phyloP scores from a whole-genome alignment of 2,888 invertebrate species.

The Lepidochrysops patricia region DNA sequence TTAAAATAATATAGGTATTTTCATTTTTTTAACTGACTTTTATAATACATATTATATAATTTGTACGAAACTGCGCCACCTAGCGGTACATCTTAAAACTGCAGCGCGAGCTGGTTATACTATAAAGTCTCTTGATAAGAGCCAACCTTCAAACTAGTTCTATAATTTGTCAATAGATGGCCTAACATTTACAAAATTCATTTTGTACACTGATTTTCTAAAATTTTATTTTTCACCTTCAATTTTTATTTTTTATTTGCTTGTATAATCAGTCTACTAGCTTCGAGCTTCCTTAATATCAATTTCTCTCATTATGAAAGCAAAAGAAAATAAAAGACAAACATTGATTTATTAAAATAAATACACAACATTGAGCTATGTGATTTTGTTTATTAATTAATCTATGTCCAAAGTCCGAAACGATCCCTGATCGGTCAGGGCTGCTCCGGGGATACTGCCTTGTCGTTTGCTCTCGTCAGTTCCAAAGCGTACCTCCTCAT shows the following conservation, averaged over 20 bases:
- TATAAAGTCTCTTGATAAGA: no score
- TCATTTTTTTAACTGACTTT: no score
- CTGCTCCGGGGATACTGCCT: slow-evolving; percentile 60
- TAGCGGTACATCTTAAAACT: background rate
- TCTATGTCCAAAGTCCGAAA: slow-evolving; percentile 72
- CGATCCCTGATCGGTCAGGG: slow-evolving; percentile 69
- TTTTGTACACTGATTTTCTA: no score
- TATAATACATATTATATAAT: no score
- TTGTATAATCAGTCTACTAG: no score
- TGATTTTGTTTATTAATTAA: slow-evolving; percentile 33
- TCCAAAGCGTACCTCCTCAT: slow-evolving; percentile 62
- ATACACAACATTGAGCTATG: background rate
- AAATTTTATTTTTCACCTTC: no score
- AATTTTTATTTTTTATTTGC: no score
- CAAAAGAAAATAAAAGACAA: no score
- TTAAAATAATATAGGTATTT: no score
- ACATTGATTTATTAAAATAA: no score
- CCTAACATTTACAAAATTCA: background rate
- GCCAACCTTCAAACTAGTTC: background rate
- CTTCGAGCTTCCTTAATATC: no score
- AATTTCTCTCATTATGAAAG: no score
- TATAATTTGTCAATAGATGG: background rate
- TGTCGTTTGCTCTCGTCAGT: slow-evolving; percentile 72
- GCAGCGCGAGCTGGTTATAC: background rate
- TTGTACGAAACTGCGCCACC: background rate